A percentile compares a stretch with the other conserved stretches of the same genome.
phyloP scores from a whole-genome alignment of 2,888 invertebrate species.

The Ophioninae sp. region DNA sequence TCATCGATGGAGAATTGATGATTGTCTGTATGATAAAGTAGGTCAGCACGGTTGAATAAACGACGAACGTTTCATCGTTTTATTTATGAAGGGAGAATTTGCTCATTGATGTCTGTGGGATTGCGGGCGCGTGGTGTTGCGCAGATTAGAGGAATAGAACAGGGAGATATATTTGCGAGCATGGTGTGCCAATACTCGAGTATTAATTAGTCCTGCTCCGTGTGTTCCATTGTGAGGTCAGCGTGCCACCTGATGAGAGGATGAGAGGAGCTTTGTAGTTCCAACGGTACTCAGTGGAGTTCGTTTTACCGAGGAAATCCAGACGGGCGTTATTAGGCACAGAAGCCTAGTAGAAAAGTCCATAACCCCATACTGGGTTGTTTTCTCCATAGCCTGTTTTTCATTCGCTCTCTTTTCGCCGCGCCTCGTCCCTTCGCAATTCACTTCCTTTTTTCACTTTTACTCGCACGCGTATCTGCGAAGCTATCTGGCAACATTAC shows the following conservation, averaged over 20 bases:
- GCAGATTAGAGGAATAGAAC: conserved; percentile 23
- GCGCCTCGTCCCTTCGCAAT: conserved; percentile 17
- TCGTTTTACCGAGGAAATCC: conserved; percentile 50
- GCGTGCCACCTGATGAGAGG: conserved; percentile 27
- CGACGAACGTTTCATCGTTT: background rate
- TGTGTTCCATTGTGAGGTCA: conserved; percentile 56
- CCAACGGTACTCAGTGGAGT: conserved; percentile 48
- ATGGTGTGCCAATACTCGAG: conserved; percentile 16
- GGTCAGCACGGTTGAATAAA: background rate
- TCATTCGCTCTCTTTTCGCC: conserved; percentile 48
- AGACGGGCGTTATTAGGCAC: conserved; percentile 64
- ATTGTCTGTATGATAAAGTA: background rate
- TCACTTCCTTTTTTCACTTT: conserved; percentile 34
- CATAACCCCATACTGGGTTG: conserved; percentile 16
- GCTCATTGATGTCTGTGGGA: background rate
- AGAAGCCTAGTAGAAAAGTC: conserved; percentile 38
- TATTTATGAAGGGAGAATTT: background rate
- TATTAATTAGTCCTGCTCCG: conserved; percentile 58
- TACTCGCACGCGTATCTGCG: conserved; percentile 17
- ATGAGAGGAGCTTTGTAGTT: conserved; percentile 3
- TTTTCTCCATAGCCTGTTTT: conserved; percentile 53
- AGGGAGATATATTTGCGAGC: background rate
- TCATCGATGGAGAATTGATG: background rate
- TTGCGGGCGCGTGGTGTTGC: background rate
- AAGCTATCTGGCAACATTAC: conserved; percentile 44